Base-by-base conservation (phyloP, 2,888 invertebrate genomes). In the Brachypalpus laphriformis region DNA sequence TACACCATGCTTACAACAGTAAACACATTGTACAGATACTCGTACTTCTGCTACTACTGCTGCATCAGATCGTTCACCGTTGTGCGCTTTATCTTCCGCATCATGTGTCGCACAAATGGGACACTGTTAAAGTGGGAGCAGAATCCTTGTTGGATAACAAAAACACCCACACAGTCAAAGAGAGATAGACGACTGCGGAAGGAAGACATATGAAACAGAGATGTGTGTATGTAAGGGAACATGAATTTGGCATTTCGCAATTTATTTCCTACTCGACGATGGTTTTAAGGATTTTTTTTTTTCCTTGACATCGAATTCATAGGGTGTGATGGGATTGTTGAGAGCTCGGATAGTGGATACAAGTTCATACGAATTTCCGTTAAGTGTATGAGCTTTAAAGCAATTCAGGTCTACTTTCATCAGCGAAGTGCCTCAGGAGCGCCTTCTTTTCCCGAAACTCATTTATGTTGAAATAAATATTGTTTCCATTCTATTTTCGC, bases 191-290 rank as follows among this genome's bases (percentile, higher is more conserved):
- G 2, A 2, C 65, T 66, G 37, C 65, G 14, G 37, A 66, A 66
- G 22, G 22, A 51, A 16, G 47, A 9, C 63, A 61, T 42, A 42
- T 61, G 25, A 65, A 18, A 14, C 66, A 51, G 40, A 25, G 66
- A 68, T 68, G 40, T 54, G 20, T 57, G 34, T 51, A 34, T 49
- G 11, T 34, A 18, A 37, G 34, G 14, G 66, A 54, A 68, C 66
- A 25, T 54, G 66, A 68, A 37, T 54, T 68, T 68, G 66, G 54
- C 66, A 68, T 68, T 68, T 68, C 40, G 54, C 51, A 54, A 54
- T 68, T 54, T 68, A 68, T 68, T 6, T 40, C 11, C 25, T 22
- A 11, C 16, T 7, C 20, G 22, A 7, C 3, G 22, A 22, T 22
- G 3, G n/a, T 25, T 25, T 49, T n/a, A 1, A 6, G 18, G 3